phyloP scores from a whole-genome alignment of 2,113 vertebrate genomes.

The Hydrochoerus hydrochaeris region DNA sequence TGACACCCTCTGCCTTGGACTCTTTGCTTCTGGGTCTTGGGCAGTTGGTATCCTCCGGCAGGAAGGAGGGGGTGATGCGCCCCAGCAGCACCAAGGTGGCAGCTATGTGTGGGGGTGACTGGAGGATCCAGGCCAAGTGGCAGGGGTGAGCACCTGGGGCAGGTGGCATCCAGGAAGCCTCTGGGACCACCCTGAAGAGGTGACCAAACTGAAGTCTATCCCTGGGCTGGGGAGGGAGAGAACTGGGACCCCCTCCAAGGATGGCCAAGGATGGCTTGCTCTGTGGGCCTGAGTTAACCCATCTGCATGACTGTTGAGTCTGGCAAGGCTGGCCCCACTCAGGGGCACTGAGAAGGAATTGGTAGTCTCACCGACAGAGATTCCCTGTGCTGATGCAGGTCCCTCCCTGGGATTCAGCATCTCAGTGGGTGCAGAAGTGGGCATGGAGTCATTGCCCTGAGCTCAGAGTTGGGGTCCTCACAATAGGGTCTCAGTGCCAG shows the following conservation, averaged over 20 bases:
- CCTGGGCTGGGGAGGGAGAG: background rate
- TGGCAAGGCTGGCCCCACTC: background rate
- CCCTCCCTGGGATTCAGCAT: background rate
- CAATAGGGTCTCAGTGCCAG: background rate
- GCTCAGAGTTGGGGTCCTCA: background rate
- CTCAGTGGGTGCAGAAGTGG: background rate
- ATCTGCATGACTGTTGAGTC: background rate
- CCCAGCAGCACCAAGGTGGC: background rate
- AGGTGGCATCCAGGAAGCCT: background rate
- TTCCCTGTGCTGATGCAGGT: background rate
- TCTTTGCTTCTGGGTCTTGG: slow-evolving; percentile 52
- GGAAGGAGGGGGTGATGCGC: background rate
- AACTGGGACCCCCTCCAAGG: background rate
- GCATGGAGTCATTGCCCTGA: background rate
- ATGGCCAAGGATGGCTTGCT: background rate
- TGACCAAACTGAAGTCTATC: background rate
- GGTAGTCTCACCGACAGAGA: background rate
- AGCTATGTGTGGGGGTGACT: background rate
- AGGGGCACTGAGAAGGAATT: background rate
- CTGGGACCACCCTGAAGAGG: background rate
- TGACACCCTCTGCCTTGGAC: background rate
- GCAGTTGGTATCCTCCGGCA: slow-evolving; percentile 9
- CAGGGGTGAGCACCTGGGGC: background rate
- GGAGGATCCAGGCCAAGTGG: background rate
- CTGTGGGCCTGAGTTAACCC: background rate